Base-by-base conservation (phyloP, 2,797 vertebrate species). In the Malurus leucopterus region DNA sequence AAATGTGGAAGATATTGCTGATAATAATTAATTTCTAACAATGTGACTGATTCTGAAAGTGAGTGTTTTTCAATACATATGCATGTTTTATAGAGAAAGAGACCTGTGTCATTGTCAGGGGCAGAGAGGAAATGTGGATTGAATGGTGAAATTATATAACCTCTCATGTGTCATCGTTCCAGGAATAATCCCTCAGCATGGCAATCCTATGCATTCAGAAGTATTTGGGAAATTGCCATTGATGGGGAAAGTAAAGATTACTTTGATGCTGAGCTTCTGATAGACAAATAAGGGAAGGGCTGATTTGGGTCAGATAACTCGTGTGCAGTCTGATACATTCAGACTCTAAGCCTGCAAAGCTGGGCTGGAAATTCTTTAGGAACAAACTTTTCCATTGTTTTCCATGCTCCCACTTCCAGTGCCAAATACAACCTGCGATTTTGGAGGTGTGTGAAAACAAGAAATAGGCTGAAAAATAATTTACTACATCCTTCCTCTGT, bases 321-420 rank as follows among this genome's bases (percentile, higher is more conserved):
- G 0, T 29, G 67, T 81, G 15, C 68, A 58, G 74, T 43, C 50
- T 73, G 53, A 68, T 58, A 47, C 0, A 0, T 73, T 88, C 80
- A 71, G 58, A 41, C 12, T 50, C 53, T 67, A 50, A 91, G 57
- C 38, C 59, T 82, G 46, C 40, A 88, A 76, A 93, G 8, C 46
- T 82, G 41, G 19, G 15, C 77, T 93, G 77, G 68, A 92, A 94
- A 76, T 78, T 88, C 50, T 86, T 43, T 61, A 58, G 57, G 43
- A 91, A 73, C 46, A 93, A 94, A 47, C 53, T 91, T 92, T 92
- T 29, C 73, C 63, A 47, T 79, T 91, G 61, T 94, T 93, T 89
- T 85, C 30, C 43, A 27, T 5, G 26, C 15, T 92, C 41, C 15
- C 13, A 38, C 13, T 91, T 86, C 30, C 61, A 55, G 32, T 76